A percentile compares a stretch with the other conserved stretches of the same genome.
Evolutionary conservation across 2,888 invertebrate species (phyloP).

Genomic region (Tetragonisca angustula): DNA sequence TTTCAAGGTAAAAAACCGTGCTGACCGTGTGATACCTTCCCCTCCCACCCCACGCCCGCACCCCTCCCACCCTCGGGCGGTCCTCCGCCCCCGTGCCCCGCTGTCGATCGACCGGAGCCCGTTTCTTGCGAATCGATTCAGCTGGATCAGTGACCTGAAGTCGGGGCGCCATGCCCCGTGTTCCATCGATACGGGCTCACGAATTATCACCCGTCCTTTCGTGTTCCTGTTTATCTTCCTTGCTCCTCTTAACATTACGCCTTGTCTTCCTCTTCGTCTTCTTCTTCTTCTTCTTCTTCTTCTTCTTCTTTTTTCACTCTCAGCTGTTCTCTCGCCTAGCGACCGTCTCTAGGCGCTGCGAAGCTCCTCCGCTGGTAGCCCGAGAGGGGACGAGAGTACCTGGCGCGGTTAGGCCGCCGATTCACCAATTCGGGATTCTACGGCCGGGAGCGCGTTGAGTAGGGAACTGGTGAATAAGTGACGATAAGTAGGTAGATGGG

Average conservation of each 20-base stretch:
- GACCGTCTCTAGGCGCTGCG: not conserved
- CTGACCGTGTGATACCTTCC: constrained; percentile 53
- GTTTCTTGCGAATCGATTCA: constrained; percentile 71
- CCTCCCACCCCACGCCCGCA: not conserved
- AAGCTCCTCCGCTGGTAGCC: not conserved
- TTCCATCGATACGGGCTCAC: constrained; percentile 61
- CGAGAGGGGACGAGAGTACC: not conserved
- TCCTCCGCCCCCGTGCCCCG: constrained; percentile 30
- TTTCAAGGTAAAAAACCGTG: constrained; percentile 49
- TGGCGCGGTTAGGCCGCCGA: constrained; percentile 18
- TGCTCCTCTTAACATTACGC: not conserved
- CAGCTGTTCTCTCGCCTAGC: constrained; percentile 23
- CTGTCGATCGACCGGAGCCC: constrained; percentile 49
- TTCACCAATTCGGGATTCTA: constrained; percentile 68
- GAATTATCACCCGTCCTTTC: constrained; percentile 60
- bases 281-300: too few relatives aligned
- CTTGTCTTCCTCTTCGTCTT: not conserved
- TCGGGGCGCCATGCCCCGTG: constrained; percentile 59
- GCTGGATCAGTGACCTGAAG: constrained; percentile 72
- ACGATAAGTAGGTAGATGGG: constrained; percentile 83
- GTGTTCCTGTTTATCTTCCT: not conserved
- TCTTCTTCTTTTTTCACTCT: not conserved
- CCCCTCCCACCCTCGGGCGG: constrained; percentile 5
- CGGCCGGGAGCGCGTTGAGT: constrained; percentile 69
- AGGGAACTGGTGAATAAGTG: constrained; percentile 77